Evolutionary conservation across 2,113 vertebrate species (phyloP).

Genomic region (Falco punctatus): DNA sequence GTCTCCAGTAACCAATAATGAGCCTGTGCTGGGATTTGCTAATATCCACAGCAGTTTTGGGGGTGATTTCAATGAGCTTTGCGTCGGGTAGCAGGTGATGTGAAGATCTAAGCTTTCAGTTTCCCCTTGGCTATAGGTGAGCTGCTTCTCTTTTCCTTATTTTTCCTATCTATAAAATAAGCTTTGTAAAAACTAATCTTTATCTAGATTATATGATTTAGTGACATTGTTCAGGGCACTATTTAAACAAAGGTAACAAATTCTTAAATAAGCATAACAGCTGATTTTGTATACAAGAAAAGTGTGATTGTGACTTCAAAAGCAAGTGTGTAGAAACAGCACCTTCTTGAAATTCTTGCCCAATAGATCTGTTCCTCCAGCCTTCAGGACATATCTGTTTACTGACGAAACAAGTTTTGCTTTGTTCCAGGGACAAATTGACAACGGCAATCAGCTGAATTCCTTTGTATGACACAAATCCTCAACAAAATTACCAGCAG

Average conservation of each 20-base stretch:
- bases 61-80: neutral
- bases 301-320: constrained; percentile 27
- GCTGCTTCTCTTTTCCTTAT: neutral
- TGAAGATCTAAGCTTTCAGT: neutral
- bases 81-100: neutral
- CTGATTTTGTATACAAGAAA: neutral
- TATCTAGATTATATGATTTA: neutral
- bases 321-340: neutral
- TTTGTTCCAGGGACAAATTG: neutral
- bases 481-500: neutral
- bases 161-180: neutral
- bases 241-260: neutral
- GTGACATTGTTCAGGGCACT: neutral
- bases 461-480: neutral
- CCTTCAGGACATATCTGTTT: constrained; percentile 29
- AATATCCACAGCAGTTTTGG: neutral
- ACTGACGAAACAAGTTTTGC: constrained; percentile 23
- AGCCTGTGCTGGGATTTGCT: neutral
- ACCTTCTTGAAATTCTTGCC: constrained; percentile 39
- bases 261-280: constrained; percentile 12
- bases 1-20: neutral
- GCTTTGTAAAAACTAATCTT: neutral
- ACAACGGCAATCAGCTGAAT: neutral
- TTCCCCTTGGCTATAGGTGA: neutral
- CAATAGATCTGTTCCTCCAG: neutral